Percentiles rank a stretch among this genome's conserved stretches.
Conservation (phyloP, 2,113 vertebrate genomes). For the Blennius ocellaris region DNA sequence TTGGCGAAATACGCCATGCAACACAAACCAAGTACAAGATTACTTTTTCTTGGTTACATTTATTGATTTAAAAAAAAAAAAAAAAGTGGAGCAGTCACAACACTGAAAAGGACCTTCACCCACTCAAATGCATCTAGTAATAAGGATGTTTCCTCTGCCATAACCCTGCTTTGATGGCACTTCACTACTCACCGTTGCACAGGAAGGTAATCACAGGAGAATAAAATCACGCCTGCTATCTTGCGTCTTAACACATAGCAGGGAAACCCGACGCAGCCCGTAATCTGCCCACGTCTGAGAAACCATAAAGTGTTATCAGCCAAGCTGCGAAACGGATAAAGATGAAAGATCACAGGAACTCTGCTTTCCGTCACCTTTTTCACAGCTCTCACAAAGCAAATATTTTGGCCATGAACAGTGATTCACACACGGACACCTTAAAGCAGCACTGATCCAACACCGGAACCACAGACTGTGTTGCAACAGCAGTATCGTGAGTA, state of each 20-base stretch:
- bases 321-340: constrained; percentile 20
- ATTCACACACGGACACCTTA: constrained; percentile 6
- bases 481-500: neutral
- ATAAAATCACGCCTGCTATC: constrained; percentile 23
- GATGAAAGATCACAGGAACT: constrained; percentile 37
- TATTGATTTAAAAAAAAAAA: constrained; percentile 15
- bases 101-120: constrained; percentile 40
- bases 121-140: constrained; percentile 44
- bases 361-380: constrained; percentile 3
- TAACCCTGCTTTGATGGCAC: constrained; percentile 13
- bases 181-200: constrained; percentile 4
- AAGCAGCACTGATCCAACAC: neutral
- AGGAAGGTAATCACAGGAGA: constrained; percentile 32
- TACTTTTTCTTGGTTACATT: constrained; percentile 10
- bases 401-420: neutral
- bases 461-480: neutral
- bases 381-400: constrained; percentile 5
- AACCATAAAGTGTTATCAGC: constrained; percentile 28
- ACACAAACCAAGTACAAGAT: neutral
- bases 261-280: constrained; percentile 8
- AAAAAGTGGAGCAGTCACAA: constrained; percentile 30
- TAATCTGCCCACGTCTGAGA: constrained; percentile 10
- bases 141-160: constrained; percentile 44
- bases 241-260: constrained; percentile 27
- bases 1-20: neutral